Evolutionary conservation across 2,797 vertebrate species (phyloP).

Genomic region (Lacerta viridis): DNA sequence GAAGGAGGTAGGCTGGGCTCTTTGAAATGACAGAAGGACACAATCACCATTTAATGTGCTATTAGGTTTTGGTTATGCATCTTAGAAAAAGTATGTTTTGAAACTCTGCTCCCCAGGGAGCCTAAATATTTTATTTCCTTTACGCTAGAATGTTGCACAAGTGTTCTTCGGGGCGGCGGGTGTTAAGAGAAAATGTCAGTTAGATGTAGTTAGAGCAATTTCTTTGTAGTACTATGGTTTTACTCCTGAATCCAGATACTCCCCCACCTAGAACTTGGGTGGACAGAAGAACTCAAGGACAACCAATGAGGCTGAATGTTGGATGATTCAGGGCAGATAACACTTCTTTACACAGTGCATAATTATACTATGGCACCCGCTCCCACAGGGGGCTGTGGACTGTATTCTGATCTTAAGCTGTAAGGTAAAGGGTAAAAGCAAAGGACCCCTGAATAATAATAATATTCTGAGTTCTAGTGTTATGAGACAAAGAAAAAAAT

Average conservation of each 20-base stretch:
- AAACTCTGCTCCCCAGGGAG: conserved; percentile 39
- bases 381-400: background rate
- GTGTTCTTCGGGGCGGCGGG: background rate
- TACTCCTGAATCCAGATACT: too few species aligned
- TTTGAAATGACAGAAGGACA: background rate
- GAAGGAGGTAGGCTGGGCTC: conserved; percentile 29
- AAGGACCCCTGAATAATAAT: too few species aligned
- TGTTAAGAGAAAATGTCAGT: conserved; percentile 41
- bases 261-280: too few species aligned
- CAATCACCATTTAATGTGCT: conserved; percentile 45
- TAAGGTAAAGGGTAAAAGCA: too few species aligned
- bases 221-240: conserved; percentile 12
- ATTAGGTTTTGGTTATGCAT: conserved; percentile 51
- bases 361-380: too few species aligned
- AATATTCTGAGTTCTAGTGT: too few species aligned
- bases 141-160: conserved; percentile 25
- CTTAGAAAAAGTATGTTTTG: conserved; percentile 57
- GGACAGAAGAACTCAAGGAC: too few species aligned
- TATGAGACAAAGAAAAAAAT: too few species aligned
- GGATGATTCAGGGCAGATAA: too few species aligned
- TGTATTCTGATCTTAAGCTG: too few species aligned
- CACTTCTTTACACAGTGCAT: too few species aligned
- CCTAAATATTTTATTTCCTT: conserved; percentile 25
- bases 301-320: too few species aligned
- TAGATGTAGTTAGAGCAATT: conserved; percentile 35